phyloP scores from a whole-genome alignment of 1,140 invertebrate genomes.

The Diorhabda elongata region DNA sequence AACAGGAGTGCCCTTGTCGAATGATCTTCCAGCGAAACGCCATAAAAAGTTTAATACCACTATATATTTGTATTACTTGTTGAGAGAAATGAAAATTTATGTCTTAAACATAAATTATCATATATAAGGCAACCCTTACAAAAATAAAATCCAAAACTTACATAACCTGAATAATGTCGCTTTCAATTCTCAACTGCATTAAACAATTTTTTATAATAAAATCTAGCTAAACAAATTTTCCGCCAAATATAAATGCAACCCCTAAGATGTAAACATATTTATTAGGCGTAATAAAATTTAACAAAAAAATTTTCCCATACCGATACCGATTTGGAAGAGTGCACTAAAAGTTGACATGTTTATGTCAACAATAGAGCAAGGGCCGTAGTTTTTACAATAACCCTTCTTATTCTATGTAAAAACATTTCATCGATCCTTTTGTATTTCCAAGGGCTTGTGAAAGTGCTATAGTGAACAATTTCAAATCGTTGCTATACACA shows the following conservation, averaged over 20 bases:
- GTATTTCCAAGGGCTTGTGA: too few species aligned
- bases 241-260: conserved; percentile 28
- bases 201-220: neutral
- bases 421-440: too few species aligned
- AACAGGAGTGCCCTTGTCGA: conserved; percentile 1
- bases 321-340: conserved; percentile 1
- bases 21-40: neutral
- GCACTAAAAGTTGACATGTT: conserved; percentile 30
- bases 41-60: conserved; percentile 6
- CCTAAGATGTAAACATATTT: conserved; percentile 30
- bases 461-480: too few species aligned
- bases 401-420: neutral
- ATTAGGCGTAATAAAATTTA: conserved; percentile 29
- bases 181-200: neutral
- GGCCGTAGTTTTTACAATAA: conserved; percentile 3
- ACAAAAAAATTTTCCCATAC: conserved; percentile 27
- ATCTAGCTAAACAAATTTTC: conserved; percentile 29
- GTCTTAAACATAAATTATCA: conserved; percentile 1
- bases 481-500: too few species aligned
- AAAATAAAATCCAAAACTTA: conserved; percentile 3
- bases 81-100: conserved; percentile 10
- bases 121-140: neutral
- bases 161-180: neutral
- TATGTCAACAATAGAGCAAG: conserved; percentile 24
- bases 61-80: conserved; percentile 8